Conservation (phyloP, 2,888 invertebrate species). For the Globia sparganii region DNA sequence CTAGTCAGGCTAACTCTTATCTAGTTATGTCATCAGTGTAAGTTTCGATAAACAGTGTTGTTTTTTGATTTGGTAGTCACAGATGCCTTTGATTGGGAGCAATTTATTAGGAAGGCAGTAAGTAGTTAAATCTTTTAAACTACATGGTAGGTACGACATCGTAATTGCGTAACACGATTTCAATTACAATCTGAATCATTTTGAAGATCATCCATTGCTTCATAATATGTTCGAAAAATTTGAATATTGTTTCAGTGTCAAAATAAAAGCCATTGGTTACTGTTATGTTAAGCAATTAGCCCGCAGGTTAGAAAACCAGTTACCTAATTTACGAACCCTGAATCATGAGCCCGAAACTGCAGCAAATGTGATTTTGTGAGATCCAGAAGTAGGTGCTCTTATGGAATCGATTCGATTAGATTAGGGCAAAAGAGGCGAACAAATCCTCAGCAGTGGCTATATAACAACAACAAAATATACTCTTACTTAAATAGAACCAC, state of each 20-base stretch:
- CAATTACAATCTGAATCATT: too few relatives aligned
- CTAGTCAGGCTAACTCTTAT: conserved; percentile 18
- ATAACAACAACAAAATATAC: conserved; percentile 7
- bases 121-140: neutral
- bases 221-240: too few relatives aligned
- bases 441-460: neutral
- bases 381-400: neutral
- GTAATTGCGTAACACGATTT: too few relatives aligned
- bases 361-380: neutral
- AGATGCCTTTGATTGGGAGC: neutral
- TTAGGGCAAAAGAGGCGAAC: neutral
- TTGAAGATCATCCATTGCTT: too few relatives aligned
- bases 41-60: neutral
- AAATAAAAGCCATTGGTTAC: too few relatives aligned
- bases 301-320: too few relatives aligned
- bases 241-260: too few relatives aligned
- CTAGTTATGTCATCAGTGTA: conserved; percentile 40
- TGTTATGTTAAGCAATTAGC: too few relatives aligned
- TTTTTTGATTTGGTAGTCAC: neutral
- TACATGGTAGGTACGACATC: too few relatives aligned
- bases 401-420: too few relatives aligned
- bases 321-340: neutral
- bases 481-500: conserved; percentile 34
- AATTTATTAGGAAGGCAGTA: neutral
- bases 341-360: neutral